phyloP scores from a whole-genome alignment of 2,888 invertebrate genomes.

The Chrysina gloriosa region DNA sequence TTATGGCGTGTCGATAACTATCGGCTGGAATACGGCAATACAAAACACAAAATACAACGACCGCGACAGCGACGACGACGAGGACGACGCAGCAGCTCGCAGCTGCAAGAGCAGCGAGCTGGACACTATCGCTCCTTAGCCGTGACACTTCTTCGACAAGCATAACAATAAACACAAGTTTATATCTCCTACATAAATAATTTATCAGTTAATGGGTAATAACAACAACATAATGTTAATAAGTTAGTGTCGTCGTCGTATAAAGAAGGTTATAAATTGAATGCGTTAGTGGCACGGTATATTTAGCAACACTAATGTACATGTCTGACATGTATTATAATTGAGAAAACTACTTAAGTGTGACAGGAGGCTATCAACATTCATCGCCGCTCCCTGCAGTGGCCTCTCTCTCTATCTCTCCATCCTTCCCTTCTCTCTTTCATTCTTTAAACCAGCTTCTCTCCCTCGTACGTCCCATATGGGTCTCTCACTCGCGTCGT shows the following conservation, averaged over 20 bases:
- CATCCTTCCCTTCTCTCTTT: slow-evolving; percentile 21
- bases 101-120: slow-evolving; percentile 12
- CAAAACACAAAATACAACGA: slow-evolving; percentile 22
- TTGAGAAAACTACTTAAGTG: slow-evolving; percentile 62
- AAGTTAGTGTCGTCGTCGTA: slow-evolving; percentile 58
- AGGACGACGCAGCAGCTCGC: no score
- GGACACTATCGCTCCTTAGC: slow-evolving; percentile 57
- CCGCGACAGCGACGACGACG: no score
- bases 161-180: slow-evolving; percentile 63
- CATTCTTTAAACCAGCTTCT: slow-evolving; percentile 17
- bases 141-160: slow-evolving; percentile 60
- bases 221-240: slow-evolving; percentile 61
- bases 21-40: slow-evolving; percentile 49
- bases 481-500: slow-evolving; percentile 3
- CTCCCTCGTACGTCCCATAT: neutral
- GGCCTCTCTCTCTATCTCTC: slow-evolving; percentile 49
- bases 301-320: slow-evolving; percentile 63
- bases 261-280: slow-evolving; percentile 59
- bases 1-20: slow-evolving; percentile 55
- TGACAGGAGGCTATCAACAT: slow-evolving; percentile 62
- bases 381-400: slow-evolving; percentile 56
- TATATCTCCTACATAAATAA: slow-evolving; percentile 61
- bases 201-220: slow-evolving; percentile 62
- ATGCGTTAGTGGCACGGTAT: slow-evolving; percentile 59
- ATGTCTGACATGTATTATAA: slow-evolving; percentile 63